phyloP scores from a whole-genome alignment of 2,797 vertebrate genomes.

The Brachyrhaphis roseni region DNA sequence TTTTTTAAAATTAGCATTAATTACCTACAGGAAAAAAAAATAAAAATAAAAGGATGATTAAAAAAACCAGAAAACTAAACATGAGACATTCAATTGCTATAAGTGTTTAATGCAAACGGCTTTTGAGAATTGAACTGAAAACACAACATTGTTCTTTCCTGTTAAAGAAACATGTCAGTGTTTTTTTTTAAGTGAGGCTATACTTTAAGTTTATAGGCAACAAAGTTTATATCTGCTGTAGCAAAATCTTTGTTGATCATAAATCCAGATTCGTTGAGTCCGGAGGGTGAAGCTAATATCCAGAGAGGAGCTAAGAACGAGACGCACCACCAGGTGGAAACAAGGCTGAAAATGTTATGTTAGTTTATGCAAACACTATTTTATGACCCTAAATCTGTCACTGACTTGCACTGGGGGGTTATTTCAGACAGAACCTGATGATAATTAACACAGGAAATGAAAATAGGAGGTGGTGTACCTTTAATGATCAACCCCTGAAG shows the following conservation, averaged over 20 bases:
- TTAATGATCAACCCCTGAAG: background rate
- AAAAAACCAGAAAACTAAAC: background rate
- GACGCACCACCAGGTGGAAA: background rate
- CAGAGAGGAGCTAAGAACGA: background rate
- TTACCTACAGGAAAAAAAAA: background rate
- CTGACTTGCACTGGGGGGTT: background rate
- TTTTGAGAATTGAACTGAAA: background rate
- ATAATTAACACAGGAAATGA: background rate
- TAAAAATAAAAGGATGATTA: background rate
- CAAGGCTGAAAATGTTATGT: background rate
- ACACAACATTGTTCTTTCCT: background rate
- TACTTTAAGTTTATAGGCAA: background rate
- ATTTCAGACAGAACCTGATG: background rate
- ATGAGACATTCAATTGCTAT: background rate
- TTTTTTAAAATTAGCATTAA: background rate
- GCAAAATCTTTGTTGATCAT: background rate
- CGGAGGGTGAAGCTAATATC: background rate
- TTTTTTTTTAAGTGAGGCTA: background rate
- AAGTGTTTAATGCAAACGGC: background rate
- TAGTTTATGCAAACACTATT: background rate
- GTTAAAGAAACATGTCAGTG: background rate
- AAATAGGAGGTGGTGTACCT: background rate
- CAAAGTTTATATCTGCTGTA: background rate
- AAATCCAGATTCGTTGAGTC: background rate
- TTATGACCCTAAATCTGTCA: background rate